phyloP scores from a whole-genome alignment of 2,797 vertebrate species.

The Acrossocheilus fasciatus region DNA sequence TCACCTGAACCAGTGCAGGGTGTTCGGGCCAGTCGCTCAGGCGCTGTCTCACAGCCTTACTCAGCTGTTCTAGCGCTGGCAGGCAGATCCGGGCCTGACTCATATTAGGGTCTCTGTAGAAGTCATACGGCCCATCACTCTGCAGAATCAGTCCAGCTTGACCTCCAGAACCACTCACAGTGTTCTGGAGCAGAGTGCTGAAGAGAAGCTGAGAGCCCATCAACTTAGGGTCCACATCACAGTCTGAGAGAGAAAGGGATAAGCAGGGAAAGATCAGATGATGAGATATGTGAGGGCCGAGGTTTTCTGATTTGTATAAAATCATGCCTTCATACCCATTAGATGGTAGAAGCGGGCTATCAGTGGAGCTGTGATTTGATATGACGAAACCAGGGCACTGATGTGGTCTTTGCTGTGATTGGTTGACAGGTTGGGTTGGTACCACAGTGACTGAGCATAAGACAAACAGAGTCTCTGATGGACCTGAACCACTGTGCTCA shows the following conservation, averaged over 20 bases:
- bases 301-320: not conserved
- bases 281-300: not conserved
- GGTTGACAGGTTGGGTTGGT: constrained; percentile 76
- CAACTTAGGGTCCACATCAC: constrained; percentile 86
- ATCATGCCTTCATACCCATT: constrained; percentile 80
- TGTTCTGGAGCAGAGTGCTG: constrained; percentile 87
- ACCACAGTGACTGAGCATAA: constrained; percentile 89
- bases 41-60: constrained; percentile 78
- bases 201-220: constrained; percentile 88
- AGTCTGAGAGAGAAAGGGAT: constrained; percentile 73
- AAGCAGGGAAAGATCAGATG: not conserved
- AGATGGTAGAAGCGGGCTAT: constrained; percentile 89
- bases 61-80: constrained; percentile 84
- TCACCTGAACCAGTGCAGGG: constrained; percentile 91
- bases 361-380: constrained; percentile 88
- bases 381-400: constrained; percentile 86
- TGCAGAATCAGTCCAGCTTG: constrained; percentile 78
- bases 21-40: constrained; percentile 95
- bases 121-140: constrained; percentile 89
- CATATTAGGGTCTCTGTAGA: constrained; percentile 94
- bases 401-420: constrained; percentile 83
- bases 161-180: constrained; percentile 78
- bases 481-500: constrained; percentile 83
- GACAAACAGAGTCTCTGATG: constrained; percentile 88
- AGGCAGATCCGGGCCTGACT: constrained; percentile 87